phyloP scores from a whole-genome alignment of 1,140 invertebrate genomes.

The Trichonephila inaurata region DNA sequence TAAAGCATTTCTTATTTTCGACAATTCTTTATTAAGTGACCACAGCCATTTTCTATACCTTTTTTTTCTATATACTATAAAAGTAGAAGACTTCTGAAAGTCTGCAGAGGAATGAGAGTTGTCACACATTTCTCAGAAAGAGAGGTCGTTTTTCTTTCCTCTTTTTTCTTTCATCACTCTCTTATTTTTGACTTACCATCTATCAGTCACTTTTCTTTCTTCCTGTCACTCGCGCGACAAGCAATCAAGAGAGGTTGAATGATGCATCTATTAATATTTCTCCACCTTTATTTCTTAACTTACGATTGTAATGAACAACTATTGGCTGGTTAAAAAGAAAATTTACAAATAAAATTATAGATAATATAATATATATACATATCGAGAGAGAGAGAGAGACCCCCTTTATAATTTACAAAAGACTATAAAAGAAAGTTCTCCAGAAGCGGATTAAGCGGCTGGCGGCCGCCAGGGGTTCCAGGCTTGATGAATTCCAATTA shows the following conservation, averaged over 20 bases:
- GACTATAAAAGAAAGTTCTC: too few relatives aligned
- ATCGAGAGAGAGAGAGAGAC: too few relatives aligned
- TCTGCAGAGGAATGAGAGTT: constrained; percentile 32
- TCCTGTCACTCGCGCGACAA: constrained; percentile 48
- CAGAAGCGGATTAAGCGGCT: too few relatives aligned
- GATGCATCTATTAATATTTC: constrained; percentile 70
- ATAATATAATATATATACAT: too few relatives aligned
- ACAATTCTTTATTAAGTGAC: neutral
- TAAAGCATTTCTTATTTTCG: too few relatives aligned
- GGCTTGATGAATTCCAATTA: too few relatives aligned
- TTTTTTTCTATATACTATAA: neutral
- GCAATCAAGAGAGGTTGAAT: constrained; percentile 67
- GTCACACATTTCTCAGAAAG: constrained; percentile 32
- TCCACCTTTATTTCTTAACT: neutral
- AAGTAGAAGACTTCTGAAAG: neutral
- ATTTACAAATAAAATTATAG: neutral
- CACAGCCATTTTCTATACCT: neutral
- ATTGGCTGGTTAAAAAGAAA: neutral
- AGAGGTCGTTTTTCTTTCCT: neutral
- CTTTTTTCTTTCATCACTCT: neutral
- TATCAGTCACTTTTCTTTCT: constrained; percentile 52
- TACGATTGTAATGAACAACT: constrained; percentile 22
- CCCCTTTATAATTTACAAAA: too few relatives aligned
- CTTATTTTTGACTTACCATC: constrained; percentile 18
- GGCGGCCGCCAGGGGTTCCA: too few relatives aligned